A percentile compares a stretch with the other conserved stretches of the same genome.
Evolutionary conservation across 1,140 invertebrate genomes (phyloP).

Genomic region (Trichonephila inaurata): DNA sequence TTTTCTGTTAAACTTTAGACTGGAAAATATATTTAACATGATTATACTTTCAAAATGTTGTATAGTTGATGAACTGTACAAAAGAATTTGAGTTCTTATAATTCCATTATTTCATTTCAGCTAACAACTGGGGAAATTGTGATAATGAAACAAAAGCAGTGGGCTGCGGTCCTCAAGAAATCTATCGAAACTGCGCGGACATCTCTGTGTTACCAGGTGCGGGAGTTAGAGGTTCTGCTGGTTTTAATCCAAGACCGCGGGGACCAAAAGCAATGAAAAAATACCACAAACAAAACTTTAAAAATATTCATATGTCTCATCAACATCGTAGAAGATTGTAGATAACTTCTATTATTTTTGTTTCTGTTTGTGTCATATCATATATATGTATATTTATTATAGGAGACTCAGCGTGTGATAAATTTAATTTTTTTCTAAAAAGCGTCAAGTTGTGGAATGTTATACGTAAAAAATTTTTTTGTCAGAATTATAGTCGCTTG

Average conservation of each 20-base stretch:
- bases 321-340: background rate
- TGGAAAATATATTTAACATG: too few species aligned
- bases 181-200: slow-evolving; percentile 79
- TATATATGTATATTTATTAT: slow-evolving; percentile 3
- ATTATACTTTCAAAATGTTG: too few species aligned
- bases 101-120: slow-evolving; percentile 58
- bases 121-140: slow-evolving; percentile 80
- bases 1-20: too few species aligned
- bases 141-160: slow-evolving; percentile 83
- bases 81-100: too few species aligned
- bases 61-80: too few species aligned
- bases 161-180: slow-evolving; percentile 80
- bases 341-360: background rate
- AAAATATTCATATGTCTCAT: background rate
- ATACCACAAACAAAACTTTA: background rate
- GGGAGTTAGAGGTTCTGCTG: slow-evolving; percentile 40
- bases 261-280: slow-evolving; percentile 43
- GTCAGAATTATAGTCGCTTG: too few species aligned
- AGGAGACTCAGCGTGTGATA: background rate
- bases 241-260: slow-evolving; percentile 40
- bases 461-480: too few species aligned
- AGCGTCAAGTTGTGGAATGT: too few species aligned
- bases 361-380: background rate
- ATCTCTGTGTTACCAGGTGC: slow-evolving; percentile 70
- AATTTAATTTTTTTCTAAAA: background rate